Base-by-base conservation (phyloP, 2,797 vertebrate genomes). In the Tinamus major region DNA sequence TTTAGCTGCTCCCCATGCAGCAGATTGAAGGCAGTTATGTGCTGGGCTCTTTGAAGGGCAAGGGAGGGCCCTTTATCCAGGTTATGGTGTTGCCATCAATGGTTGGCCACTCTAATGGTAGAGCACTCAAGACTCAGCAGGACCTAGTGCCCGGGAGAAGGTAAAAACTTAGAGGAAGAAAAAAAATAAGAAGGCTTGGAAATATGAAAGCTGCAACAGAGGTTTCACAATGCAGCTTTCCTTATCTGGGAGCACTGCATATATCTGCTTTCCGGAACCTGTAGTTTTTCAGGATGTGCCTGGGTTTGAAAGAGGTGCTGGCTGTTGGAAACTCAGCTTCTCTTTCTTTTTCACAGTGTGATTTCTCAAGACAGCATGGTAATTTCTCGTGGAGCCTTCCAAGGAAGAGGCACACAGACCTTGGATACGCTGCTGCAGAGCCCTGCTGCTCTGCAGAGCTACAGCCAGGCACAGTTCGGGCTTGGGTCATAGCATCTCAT, bases 161-260 rank as follows among this genome's bases (percentile, higher is more conserved):
- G 74, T 37, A 84, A 91, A 83, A 88, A 77, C 21, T 1, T 67
- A 56, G 79, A 92, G 70, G 41, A 63, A 85, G 78, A 92, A 64
- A 53, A 53, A 71, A 42, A 79, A 56, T 19, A 59, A 81, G 85
- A 83, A 87, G 27, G 8, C 3, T 1, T 29, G 86, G 42, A 72
- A 87, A 89, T 67, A 84, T 21, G 67, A 91, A 79, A 74, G 24
- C 35, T 67, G 41, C 63, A 84, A n/a, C 35, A 26, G 27, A 79
- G 74, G 51, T 92, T 94, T 84, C 2, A 0, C 53, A 81, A 84
- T 0, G 1, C 53, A 82, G 27, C 49, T 74, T 84, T 90, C 74
- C 0, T 0, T 94, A 90, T 71, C 55, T 56, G 48, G 87, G 18
- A 0, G 7, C 76, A 37, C 42, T 41, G 46, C 55, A 39, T 16